These are phyloP conservation scores for Promerops cafer DNA, from an alignment of 2,113 vertebrate genomes.

Conservation along the genomic window DNA sequence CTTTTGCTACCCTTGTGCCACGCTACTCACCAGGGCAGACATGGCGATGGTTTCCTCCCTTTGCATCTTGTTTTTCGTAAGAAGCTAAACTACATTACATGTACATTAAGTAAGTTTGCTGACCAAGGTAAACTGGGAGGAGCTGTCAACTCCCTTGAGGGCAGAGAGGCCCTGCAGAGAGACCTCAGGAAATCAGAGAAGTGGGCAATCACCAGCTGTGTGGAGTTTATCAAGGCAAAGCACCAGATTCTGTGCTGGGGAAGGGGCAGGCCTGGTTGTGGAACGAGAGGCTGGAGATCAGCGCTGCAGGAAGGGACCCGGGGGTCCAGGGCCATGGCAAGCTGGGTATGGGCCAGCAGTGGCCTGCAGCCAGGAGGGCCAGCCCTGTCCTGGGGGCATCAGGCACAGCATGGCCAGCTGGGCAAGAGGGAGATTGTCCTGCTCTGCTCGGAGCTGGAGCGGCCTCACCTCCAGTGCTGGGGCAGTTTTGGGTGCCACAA, in stretches of 20 bases:
- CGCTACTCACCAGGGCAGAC: not conserved
- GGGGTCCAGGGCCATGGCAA: accelerated
- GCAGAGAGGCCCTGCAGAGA: not conserved
- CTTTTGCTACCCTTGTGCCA: not conserved
- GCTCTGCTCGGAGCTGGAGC: not conserved
- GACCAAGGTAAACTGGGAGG: not conserved
- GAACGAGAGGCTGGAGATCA: not conserved
- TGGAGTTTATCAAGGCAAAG: not conserved
- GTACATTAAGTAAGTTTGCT: not conserved
- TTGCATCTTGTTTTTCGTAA: not conserved
- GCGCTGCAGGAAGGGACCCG: not conserved
- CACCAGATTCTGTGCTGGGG: not conserved
- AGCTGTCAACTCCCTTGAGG: not conserved
- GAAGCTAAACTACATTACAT: not conserved
- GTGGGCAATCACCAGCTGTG: not conserved
- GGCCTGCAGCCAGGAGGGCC: not conserved
- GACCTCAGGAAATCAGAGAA: not conserved
- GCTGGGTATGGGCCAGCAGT: not conserved
- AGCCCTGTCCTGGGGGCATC: not conserved
- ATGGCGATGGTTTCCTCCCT: not conserved
- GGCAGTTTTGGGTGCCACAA: not conserved
- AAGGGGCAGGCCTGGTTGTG: not conserved
- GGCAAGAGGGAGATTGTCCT: not conserved
- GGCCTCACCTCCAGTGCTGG: not conserved
- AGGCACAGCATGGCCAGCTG: accelerated